A percentile compares a stretch with the other conserved stretches of the same genome.
phyloP scores from a whole-genome alignment of 2,888 invertebrate genomes.

The Cecidostiba fungosa region DNA sequence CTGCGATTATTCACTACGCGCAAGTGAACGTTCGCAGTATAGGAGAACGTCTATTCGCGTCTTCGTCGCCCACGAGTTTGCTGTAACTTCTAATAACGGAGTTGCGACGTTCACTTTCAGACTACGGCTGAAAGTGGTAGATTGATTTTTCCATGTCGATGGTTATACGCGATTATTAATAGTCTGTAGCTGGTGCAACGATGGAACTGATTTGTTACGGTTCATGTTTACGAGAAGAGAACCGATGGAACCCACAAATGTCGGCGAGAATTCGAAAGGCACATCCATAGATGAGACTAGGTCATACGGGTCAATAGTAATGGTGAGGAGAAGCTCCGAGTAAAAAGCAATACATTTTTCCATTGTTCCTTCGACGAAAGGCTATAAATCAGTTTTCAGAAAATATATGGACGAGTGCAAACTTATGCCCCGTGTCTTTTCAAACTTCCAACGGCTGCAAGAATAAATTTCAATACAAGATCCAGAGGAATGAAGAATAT shows the following conservation, averaged over 20 bases:
- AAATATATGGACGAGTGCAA: neutral
- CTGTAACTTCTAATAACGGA: neutral
- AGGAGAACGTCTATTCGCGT: neutral
- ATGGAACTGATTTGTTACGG: neutral
- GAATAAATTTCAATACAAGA: neutral
- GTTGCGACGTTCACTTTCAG: neutral
- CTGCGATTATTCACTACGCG: conserved; percentile 23
- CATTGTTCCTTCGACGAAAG: neutral
- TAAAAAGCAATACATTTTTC: neutral
- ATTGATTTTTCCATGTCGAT: conserved; percentile 7
- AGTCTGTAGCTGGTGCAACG: neutral
- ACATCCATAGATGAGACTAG: neutral
- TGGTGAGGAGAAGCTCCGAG: neutral
- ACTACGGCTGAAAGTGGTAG: neutral
- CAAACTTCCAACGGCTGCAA: neutral
- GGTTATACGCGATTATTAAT: neutral
- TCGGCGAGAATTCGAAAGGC: conserved; percentile 11
- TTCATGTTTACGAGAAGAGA: neutral
- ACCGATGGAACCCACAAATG: neutral
- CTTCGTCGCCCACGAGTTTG: neutral
- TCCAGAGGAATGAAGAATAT: neutral
- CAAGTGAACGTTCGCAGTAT: neutral
- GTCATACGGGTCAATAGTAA: conserved; percentile 34
- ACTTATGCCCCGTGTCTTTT: neutral
- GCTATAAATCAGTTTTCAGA: conserved; percentile 30